Base-by-base conservation (phyloP, 1,140 invertebrate species). In the Homalodisca vitripennis region DNA sequence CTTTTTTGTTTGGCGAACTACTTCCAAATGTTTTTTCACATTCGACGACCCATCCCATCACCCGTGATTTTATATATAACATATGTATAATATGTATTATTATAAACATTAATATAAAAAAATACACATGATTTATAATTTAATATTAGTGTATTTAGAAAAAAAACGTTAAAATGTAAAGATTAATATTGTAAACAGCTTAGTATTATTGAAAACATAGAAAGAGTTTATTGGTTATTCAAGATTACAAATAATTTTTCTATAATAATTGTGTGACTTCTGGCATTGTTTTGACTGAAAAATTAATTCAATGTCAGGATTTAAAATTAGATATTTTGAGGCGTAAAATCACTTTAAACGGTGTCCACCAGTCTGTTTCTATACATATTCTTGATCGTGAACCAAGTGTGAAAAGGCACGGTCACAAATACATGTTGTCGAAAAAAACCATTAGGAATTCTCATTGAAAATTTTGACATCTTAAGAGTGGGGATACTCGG, bases 221-320 rank as follows among this genome's bases (percentile, higher is more conserved):
- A 65, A 41, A 20, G 30, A n/a, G 63, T 65, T 65, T 65, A 41
- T 65, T 65, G 32, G 41, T 34, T 65, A 53, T 22, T 53, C 12
- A 22, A 53, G 6, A 53, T 53, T 53, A 53, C 48, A 53, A 53
- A 53, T 53, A 53, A 14, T 17, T 22, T 22, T 3, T 53, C 48
- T 53, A 6, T 65, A 41, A 65, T 12, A 29, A 2, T 65, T 34
- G 27, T 65, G 63, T 65, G 63, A 65, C 63, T 53, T 53, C 20
- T 53, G 48, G 48, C 48, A 65, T 65, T 65, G 63, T 65, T 65
- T 65, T 65, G 27, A 65, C 63, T 65, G 63, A 65, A 65, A 2
- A 34, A 65, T 2, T 65, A 29, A 65, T 65, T 65, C 63, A 17
- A 65, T 65, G 63, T 65, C 63, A 34, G 63, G 63, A 65, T 41